Percentiles rank a stretch among this genome's conserved stretches.
These are phyloP conservation scores for Tinamus guttatus DNA, from an alignment of 2,113 vertebrate genomes.

Conservation along the genomic window DNA sequence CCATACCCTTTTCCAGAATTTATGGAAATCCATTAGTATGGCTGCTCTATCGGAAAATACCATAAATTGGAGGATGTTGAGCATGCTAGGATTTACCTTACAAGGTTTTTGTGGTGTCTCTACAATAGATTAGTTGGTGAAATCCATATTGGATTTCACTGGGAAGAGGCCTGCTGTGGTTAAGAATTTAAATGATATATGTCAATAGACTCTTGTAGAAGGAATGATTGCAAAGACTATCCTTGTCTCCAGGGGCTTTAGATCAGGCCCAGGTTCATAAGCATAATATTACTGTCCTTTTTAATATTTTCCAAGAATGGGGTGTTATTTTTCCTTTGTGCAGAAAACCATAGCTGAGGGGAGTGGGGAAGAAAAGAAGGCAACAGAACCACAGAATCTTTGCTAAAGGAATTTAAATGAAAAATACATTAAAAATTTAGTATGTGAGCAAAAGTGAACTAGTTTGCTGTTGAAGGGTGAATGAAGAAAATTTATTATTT, in stretches of 20 bases:
- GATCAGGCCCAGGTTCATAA: neutral
- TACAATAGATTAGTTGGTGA: neutral
- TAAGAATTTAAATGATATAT: neutral
- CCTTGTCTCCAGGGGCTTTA: conserved; percentile 19
- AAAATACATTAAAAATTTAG: conserved; percentile 72
- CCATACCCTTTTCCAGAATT: neutral
- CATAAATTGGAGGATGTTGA: neutral
- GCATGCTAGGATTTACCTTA: neutral
- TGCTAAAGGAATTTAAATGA: conserved; percentile 64
- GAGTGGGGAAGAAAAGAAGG: neutral
- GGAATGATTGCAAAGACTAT: conserved; percentile 1
- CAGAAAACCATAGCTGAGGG: neutral
- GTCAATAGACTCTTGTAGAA: neutral
- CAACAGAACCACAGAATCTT: conserved; percentile 29
- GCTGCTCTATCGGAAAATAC: neutral
- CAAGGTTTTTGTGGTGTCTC: neutral
- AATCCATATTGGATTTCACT: neutral
- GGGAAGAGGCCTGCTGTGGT: neutral
- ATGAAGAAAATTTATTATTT: conserved; percentile 60
- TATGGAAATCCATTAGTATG: neutral
- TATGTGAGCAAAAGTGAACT: conserved; percentile 37
- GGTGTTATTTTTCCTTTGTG: conserved; percentile 9
- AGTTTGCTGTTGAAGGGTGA: conserved; percentile 36
- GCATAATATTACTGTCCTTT: neutral
- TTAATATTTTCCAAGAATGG: neutral